These are phyloP conservation scores for Cheilinus undulatus DNA, from an alignment of 2,113 vertebrate genomes.

Conservation along the genomic window DNA sequence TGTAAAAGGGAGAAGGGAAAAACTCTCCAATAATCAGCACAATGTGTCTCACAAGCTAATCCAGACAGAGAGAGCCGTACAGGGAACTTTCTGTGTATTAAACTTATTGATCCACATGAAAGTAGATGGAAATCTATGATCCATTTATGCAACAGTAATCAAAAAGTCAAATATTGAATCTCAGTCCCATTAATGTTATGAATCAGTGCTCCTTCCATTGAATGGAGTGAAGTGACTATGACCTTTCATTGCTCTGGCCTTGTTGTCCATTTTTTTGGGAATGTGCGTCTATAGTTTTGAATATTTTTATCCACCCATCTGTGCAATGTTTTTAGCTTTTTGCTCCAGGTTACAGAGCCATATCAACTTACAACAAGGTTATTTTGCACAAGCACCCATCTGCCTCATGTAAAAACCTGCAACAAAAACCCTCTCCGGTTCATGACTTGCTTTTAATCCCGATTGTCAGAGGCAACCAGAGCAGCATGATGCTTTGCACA, in stretches of 20 bases:
- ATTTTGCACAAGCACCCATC: neutral
- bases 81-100: neutral
- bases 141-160: neutral
- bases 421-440: neutral
- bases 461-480: neutral
- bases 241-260: neutral
- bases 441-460: neutral
- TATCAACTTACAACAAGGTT: too few species aligned
- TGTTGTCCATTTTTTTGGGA: neutral
- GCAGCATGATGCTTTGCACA: too few species aligned
- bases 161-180: neutral
- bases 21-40: slow-evolving; percentile 29
- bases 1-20: neutral
- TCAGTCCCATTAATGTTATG: neutral
- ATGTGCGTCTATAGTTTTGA: neutral
- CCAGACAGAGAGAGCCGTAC: neutral
- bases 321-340: too few species aligned
- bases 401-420: neutral
- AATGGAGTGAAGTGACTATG: neutral
- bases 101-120: neutral
- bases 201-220: neutral
- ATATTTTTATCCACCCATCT: too few species aligned
- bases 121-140: neutral
- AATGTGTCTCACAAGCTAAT: neutral
- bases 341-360: too few species aligned